Percentiles rank a stretch among this genome's conserved stretches.
Conservation (phyloP, 2,113 vertebrate genomes). For the Myrmophylax atrothorax region DNA sequence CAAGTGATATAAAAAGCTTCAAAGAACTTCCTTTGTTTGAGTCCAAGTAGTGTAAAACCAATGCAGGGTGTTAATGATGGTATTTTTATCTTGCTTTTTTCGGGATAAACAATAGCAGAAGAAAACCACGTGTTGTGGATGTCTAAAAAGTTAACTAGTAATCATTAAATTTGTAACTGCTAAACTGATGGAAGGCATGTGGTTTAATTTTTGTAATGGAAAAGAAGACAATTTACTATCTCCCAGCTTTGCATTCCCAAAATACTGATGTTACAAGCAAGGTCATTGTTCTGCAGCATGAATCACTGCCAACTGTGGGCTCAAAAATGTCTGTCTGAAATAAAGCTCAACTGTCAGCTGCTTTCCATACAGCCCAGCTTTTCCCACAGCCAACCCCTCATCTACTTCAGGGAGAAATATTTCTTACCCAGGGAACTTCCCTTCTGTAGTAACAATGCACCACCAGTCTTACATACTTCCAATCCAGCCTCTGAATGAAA, state of each 20-base stretch:
- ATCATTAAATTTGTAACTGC: background rate
- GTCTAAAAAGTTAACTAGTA: background rate
- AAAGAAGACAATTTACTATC: background rate
- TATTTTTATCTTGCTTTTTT: background rate
- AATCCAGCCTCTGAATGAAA: background rate
- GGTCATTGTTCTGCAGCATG: conserved; percentile 20
- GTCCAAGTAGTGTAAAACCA: background rate
- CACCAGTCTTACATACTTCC: background rate
- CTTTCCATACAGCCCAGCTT: background rate
- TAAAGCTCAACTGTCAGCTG: conserved; percentile 1
- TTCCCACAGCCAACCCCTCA: background rate
- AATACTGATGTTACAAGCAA: conserved; percentile 5
- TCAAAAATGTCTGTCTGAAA: conserved; percentile 34
- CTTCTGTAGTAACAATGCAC: background rate
- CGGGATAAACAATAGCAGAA: background rate
- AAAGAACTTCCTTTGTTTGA: background rate
- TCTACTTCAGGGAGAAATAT: background rate
- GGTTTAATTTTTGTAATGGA: background rate
- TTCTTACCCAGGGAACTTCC: background rate
- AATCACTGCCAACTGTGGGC: background rate
- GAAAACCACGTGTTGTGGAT: background rate
- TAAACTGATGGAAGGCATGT: background rate
- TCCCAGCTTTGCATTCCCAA: background rate
- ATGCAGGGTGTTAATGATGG: background rate
- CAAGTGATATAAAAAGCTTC: background rate